Base-by-base conservation (phyloP, 2,888 invertebrate species). In the Timandra comae region DNA sequence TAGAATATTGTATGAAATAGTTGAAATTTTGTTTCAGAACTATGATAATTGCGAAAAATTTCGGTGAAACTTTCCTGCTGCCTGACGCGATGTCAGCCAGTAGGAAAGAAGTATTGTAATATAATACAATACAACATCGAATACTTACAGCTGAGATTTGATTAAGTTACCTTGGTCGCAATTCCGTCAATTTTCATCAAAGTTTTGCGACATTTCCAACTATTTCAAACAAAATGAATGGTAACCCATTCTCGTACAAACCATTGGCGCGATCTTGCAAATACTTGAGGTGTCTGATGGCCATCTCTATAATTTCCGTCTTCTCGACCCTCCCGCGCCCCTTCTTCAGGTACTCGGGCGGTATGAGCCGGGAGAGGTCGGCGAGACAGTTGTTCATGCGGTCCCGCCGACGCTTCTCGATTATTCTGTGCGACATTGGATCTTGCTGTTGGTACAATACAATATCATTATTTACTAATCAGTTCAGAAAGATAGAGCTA, bases 251-350 rank as follows among this genome's bases (percentile, higher is more conserved):
- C 6, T 16, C 16, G 16, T 69, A 76, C 76, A 61, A 67, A 84
- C 84, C 82, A 60, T 82, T 81, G 48, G 71, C 87, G 34, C 90
- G 82, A 41, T 91, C 91, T 66, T 97, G 96, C 41, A 98, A 86
- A 74, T 93, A 93, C 67, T 96, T 95, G 82, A 98, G 91, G 63
- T 98, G 97, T 35, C 95, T 91, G 45, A 97, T 98, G 24, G 98
- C 97, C 97, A 98, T 97, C 81, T 98, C 98, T 38, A 98, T 97
- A 41, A 98, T 98, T 85, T 98, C 98, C 0, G 98, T 98, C 82
- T 98, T 98, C 73, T 98, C 98, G 29, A 98, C 95, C 24, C 98
- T 88, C 8, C 98, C 98, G 33, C 98, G 90, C 4, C 97, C 97
- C 76, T 98, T 98, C 76, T 97, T 96, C 62, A 97, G 87, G 71